Evolutionary conservation across 2,888 invertebrate genomes (phyloP).

Genomic region (Morpho deidamia): DNA sequence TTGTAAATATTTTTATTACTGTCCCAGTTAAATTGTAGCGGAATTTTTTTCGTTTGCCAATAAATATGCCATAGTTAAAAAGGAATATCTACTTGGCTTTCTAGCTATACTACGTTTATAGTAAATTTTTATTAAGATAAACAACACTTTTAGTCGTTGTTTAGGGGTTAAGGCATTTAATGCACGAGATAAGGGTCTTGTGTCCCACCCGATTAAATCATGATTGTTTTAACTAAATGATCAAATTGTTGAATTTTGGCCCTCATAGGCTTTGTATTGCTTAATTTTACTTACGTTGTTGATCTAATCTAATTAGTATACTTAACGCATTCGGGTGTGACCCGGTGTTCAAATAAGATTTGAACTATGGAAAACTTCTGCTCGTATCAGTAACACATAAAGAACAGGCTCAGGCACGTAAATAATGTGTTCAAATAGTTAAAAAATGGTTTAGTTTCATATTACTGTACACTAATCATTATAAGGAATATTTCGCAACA

Average conservation of each 20-base stretch:
- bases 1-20: too few species aligned
- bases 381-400: constrained; percentile 22
- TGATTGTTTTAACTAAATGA: not conserved
- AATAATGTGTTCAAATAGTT: constrained; percentile 61
- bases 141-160: too few species aligned
- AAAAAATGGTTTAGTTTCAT: constrained; percentile 46
- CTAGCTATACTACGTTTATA: too few species aligned
- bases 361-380: constrained; percentile 24
- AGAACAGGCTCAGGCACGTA: constrained; percentile 45
- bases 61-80: too few species aligned
- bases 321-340: constrained; percentile 9
- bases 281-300: constrained; percentile 13
- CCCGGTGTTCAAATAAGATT: constrained; percentile 24
- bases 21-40: too few species aligned
- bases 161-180: too few species aligned
- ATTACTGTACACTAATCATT: constrained; percentile 26
- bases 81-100: too few species aligned
- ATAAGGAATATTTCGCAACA: not conserved
- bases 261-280: constrained; percentile 12
- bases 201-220: not conserved
- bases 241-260: constrained; percentile 1
- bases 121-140: too few species aligned
- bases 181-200: not conserved
- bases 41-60: too few species aligned
- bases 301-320: constrained; percentile 17